Conservation (phyloP, 1,140 invertebrate species). For the Trichoplusia ni region DNA sequence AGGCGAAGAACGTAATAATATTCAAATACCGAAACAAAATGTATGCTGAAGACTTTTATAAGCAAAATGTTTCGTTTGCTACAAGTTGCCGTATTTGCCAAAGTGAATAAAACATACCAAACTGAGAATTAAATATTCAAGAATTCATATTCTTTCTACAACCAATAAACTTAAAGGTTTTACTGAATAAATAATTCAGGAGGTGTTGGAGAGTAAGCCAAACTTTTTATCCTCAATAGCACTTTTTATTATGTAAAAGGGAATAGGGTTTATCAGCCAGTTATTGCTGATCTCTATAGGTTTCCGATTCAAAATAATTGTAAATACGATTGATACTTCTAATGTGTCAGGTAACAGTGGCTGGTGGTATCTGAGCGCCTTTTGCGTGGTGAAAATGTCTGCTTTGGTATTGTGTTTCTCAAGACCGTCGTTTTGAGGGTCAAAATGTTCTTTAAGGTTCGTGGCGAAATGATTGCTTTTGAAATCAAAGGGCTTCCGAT, state of each 20-base stretch:
- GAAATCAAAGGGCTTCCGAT: conserved; percentile 26
- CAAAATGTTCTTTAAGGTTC: conserved; percentile 16
- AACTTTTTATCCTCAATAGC: conserved; percentile 44
- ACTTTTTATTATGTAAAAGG: conserved; percentile 40
- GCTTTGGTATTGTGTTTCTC: neutral
- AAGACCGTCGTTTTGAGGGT: conserved; percentile 8
- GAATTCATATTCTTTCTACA: conserved; percentile 41
- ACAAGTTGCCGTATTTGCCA: neutral
- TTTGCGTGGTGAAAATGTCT: neutral
- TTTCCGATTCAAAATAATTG: conserved; percentile 6
- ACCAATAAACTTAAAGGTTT: conserved; percentile 47
- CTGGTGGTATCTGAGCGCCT: neutral
- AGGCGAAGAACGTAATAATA: no score
- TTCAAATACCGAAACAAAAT: no score
- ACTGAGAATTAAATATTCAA: conserved; percentile 46
- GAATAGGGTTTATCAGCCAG: conserved; percentile 31
- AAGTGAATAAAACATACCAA: conserved; percentile 4
- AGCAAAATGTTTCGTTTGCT: neutral
- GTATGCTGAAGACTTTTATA: no score
- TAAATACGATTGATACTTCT: conserved; percentile 18
- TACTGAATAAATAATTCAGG: conserved; percentile 59
- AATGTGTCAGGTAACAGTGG: neutral
- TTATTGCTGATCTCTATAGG: neutral
- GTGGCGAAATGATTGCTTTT: conserved; percentile 16
- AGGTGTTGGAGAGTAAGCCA: conserved; percentile 45